phyloP scores from a whole-genome alignment of 2,113 vertebrate genomes.

The Eleginops maclovinus region DNA sequence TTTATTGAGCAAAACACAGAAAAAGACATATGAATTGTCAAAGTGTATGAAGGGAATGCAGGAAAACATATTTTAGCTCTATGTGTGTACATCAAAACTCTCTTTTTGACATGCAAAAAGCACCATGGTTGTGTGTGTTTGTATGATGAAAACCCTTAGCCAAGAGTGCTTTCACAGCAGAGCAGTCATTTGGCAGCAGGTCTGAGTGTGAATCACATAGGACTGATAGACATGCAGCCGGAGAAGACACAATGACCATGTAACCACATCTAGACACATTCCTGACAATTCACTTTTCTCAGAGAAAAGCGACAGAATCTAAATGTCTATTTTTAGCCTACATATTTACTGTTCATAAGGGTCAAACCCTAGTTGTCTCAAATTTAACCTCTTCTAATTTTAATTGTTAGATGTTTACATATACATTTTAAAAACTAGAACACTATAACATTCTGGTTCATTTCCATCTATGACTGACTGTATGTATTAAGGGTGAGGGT shows the following conservation, averaged over 20 bases:
- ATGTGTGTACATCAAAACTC: background rate
- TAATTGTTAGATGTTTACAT: too few relatives aligned
- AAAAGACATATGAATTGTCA: slow-evolving; percentile 1
- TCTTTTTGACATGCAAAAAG: slow-evolving; percentile 25
- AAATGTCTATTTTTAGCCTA: too few relatives aligned
- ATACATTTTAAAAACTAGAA: too few relatives aligned
- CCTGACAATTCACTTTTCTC: slow-evolving; percentile 60
- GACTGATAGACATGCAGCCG: slow-evolving; percentile 63
- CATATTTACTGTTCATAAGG: background rate
- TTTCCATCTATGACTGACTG: background rate
- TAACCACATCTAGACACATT: slow-evolving; percentile 59
- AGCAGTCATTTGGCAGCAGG: slow-evolving; percentile 69
- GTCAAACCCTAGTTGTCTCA: background rate
- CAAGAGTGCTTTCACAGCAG: slow-evolving; percentile 48
- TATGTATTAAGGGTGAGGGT: background rate
- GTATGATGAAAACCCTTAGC: slow-evolving; percentile 48
- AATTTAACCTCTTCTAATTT: background rate
- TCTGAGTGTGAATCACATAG: slow-evolving; percentile 70
- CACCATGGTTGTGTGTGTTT: background rate
- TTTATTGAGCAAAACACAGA: slow-evolving; percentile 1
- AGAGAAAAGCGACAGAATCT: slow-evolving; percentile 1
- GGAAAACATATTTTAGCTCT: slow-evolving; percentile 11
- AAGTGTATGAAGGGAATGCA: slow-evolving; percentile 4
- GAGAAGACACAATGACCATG: slow-evolving; percentile 62
- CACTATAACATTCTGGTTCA: background rate